Percentiles rank a stretch among this genome's conserved stretches.
Evolutionary conservation across 2,888 invertebrate genomes (phyloP).

Genomic region (Philonicus albiceps): DNA sequence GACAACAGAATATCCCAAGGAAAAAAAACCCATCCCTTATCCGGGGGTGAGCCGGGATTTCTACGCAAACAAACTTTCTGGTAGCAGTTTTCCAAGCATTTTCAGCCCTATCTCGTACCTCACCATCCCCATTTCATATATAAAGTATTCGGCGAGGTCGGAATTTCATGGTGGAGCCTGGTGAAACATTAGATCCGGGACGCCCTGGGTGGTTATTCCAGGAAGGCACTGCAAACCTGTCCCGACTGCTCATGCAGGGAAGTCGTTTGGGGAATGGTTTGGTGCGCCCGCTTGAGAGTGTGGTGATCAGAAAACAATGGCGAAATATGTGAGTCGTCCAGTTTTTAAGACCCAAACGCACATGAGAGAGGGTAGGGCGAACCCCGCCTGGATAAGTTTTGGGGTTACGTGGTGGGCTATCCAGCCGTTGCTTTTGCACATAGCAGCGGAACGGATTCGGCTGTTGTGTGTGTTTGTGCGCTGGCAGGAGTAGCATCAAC

Average conservation of each 20-base stretch:
- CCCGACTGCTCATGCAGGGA: background rate
- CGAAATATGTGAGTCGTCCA: conserved; percentile 31
- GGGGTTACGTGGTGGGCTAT: background rate
- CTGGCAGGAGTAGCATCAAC: background rate
- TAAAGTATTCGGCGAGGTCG: background rate
- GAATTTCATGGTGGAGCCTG: conserved; percentile 32
- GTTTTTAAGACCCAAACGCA: conserved; percentile 26
- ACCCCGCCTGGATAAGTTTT: background rate
- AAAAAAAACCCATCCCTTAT: conserved; percentile 18
- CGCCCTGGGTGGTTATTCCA: background rate
- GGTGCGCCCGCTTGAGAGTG: background rate
- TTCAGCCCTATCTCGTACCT: background rate
- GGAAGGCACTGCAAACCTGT: background rate
- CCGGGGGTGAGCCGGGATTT: conserved; percentile 9
- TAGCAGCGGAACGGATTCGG: background rate
- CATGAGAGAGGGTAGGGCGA: background rate
- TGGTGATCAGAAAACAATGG: conserved; percentile 31
- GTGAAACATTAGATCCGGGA: conserved; percentile 7
- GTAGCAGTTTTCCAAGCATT: conserved; percentile 40
- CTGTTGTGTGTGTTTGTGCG: background rate
- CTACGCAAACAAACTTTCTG: conserved; percentile 38
- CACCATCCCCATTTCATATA: background rate
- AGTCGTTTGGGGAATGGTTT: conserved; percentile 5
- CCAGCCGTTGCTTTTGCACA: background rate
- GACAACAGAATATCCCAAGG: background rate